Base-by-base conservation (phyloP, 2,113 vertebrate species). In the Grantiella picta region DNA sequence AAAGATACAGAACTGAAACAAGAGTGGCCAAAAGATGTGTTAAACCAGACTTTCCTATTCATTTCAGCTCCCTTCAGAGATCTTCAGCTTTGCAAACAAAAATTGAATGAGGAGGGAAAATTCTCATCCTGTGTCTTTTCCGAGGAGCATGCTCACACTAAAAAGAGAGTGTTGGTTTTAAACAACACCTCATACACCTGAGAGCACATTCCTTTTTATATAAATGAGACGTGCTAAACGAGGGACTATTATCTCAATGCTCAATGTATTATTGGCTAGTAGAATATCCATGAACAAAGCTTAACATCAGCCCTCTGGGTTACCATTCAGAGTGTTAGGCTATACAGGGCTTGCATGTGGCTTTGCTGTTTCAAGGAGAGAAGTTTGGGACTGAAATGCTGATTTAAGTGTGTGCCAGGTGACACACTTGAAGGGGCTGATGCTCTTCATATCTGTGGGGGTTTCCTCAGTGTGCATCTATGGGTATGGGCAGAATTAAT, bases 41-140 rank as follows among this genome's bases (percentile, higher is more conserved):
- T 66, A 73, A 91, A 54, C 25, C 52, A 86, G 38, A 45, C 28
- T 78, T 73, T 4, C 11, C 33, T 72, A 7, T 72, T 89, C 23
- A 38, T 71, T 79, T 80, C 29, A 29, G 71, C 77, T 89, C 54
- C 71, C 84, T 57, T 24, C 19, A 80, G 87, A 83, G 36, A 50
- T 84, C 36, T 92, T 69, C 36, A 29, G 42, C 45, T 96, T 87
- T 60, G 49, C 87, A 93, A 94, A 89, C n/a, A 84, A 18, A 79
- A 84, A 73, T 28, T 84, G 65, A 89, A 35, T 1, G 28, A 54
- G 35, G 50, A 65, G 56, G 19, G 35, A 64, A 77, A 81, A 56
- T 69, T 89, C 40, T 83, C 12, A 24, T 79, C 11, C 35, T 31
- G 0, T 27, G 5, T 40, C 40, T 86, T 87, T 84, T 82, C 50